These are phyloP conservation scores for Anthonomus grandis DNA, from an alignment of 1,140 invertebrate genomes.

Conservation along the genomic window DNA sequence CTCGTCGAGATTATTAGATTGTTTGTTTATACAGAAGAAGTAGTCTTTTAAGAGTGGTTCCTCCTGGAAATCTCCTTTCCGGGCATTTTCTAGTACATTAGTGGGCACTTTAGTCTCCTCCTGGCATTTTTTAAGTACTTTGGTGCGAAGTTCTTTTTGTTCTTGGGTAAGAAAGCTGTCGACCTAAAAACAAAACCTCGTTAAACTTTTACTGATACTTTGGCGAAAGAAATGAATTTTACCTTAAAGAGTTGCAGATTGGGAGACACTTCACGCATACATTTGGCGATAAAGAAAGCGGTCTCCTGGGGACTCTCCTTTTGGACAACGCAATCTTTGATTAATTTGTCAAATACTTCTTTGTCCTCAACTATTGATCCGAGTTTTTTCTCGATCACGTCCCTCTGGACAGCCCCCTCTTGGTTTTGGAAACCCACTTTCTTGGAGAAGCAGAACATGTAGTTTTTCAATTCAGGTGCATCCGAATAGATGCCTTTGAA, in stretches of 20 bases:
- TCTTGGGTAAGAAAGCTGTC: not conserved
- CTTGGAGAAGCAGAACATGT: conserved; percentile 18
- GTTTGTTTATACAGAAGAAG: conserved; percentile 49
- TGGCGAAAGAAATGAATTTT: not conserved
- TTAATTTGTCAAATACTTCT: conserved; percentile 15
- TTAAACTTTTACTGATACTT: not conserved
- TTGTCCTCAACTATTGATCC: conserved; percentile 44
- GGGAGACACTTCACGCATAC: conserved; percentile 18
- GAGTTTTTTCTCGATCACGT: conserved; percentile 7
- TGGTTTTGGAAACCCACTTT: conserved; percentile 18
- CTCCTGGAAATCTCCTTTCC: conserved; percentile 46
- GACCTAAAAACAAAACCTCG: not conserved
- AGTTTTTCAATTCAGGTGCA: conserved; percentile 21
- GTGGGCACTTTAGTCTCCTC: conserved; percentile 43
- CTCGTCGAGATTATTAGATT: conserved; percentile 42
- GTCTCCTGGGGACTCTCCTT: conserved; percentile 28
- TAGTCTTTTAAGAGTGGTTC: conserved; percentile 46
- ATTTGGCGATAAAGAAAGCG: conserved; percentile 24
- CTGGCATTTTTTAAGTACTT: conserved; percentile 47
- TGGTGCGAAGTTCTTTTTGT: conserved; percentile 4
- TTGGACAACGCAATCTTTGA: conserved; percentile 27
- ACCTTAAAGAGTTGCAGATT: conserved; percentile 16
- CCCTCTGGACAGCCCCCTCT: conserved; percentile 14
- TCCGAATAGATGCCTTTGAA: too few species aligned
- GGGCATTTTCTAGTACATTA: conserved; percentile 44